Percentiles rank a stretch among this genome's conserved stretches.
These are phyloP conservation scores for Seira ritae DNA, from an alignment of 2,888 invertebrate species.

Conservation along the genomic window DNA sequence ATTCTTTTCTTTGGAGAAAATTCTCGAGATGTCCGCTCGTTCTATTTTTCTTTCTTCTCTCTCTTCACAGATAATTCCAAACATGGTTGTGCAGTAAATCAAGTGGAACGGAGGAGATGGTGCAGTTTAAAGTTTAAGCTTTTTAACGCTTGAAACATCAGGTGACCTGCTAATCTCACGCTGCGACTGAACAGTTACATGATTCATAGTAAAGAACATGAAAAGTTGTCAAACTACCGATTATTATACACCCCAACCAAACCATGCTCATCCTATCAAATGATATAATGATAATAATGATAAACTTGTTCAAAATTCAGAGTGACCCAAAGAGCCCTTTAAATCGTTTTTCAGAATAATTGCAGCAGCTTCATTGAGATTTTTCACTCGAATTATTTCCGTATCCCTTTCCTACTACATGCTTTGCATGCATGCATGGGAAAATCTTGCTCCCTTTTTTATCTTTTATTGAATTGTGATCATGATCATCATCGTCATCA, in stretches of 20 bases:
- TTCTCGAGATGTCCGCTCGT: too few species aligned
- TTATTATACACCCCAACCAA: neutral
- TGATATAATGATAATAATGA: neutral
- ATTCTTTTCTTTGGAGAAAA: constrained; percentile 5
- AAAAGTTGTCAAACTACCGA: neutral
- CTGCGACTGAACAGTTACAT: neutral
- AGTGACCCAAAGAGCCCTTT: neutral
- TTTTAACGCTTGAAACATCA: neutral
- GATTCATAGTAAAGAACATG: neutral
- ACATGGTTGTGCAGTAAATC: too few species aligned
- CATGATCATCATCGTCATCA: constrained; percentile 10
- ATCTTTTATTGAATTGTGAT: constrained; percentile 4
- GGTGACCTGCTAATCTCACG: neutral
- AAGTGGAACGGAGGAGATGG: too few species aligned
- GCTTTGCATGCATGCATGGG: constrained; percentile 16
- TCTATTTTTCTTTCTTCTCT: too few species aligned
- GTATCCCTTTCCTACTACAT: neutral
- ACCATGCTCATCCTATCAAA: neutral
- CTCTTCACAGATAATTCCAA: too few species aligned
- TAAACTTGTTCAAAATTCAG: neutral
- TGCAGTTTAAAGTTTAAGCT: neutral
- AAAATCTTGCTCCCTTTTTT: constrained; percentile 10
- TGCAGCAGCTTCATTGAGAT: neutral
- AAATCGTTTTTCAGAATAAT: neutral
- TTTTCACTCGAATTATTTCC: neutral